Conservation (phyloP, 2,888 invertebrate species). For the Phortica magna region DNA sequence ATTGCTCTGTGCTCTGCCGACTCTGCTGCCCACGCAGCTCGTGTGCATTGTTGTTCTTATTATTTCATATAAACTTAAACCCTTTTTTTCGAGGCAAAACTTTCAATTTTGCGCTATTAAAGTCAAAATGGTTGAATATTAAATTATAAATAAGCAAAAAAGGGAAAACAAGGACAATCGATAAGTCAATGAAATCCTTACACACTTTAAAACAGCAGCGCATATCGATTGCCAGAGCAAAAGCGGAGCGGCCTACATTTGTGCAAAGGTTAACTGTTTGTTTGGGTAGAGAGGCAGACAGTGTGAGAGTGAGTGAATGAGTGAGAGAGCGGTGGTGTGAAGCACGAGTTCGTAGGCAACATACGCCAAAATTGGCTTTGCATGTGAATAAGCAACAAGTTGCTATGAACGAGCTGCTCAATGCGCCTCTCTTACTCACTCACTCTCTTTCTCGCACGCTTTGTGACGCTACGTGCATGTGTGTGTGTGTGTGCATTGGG, state of each 20-base stretch:
- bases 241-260: constrained; percentile 60
- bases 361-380: constrained; percentile 70
- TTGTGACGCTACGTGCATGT: too few relatives aligned
- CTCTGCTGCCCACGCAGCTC: not conserved
- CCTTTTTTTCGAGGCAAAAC: too few relatives aligned
- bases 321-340: constrained; percentile 38
- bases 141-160: too few relatives aligned
- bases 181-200: not conserved
- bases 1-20: too few relatives aligned
- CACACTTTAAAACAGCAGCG: constrained; percentile 57
- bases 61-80: too few relatives aligned
- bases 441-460: too few relatives aligned
- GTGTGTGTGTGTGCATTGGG: too few relatives aligned
- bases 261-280: not conserved
- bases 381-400: constrained; percentile 74
- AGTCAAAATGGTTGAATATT: too few relatives aligned
- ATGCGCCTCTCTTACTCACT: too few relatives aligned
- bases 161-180: not conserved
- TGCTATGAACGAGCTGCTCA: constrained; percentile 66
- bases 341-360: constrained; percentile 66
- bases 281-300: too few relatives aligned
- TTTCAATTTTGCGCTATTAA: too few relatives aligned
- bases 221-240: constrained; percentile 62
- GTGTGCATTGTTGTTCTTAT: too few relatives aligned
- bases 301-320: constrained; percentile 12